Evolutionary conservation across 2,113 vertebrate genomes (phyloP).

Genomic region (Hippocampus mohnikei): DNA sequence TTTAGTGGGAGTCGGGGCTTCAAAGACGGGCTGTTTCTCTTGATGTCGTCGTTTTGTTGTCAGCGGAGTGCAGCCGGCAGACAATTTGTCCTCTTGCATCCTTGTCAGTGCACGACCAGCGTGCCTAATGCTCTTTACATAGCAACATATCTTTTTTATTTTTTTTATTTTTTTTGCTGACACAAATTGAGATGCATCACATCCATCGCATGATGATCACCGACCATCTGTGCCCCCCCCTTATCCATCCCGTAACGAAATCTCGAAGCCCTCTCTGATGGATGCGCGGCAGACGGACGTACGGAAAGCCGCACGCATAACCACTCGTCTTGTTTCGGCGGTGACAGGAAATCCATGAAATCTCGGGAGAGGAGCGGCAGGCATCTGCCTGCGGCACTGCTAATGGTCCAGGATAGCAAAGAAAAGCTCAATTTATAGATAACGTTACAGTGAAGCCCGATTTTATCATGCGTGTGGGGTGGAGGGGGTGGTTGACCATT

Average conservation of each 20-base stretch:
- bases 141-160: slow-evolving; percentile 56
- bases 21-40: slow-evolving; percentile 16
- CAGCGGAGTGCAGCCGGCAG: slow-evolving; percentile 30
- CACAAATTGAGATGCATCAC: slow-evolving; percentile 64
- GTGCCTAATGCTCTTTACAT: slow-evolving; percentile 55
- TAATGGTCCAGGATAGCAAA: slow-evolving; percentile 34
- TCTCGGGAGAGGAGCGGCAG: slow-evolving; percentile 33
- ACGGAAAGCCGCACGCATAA: slow-evolving; percentile 37
- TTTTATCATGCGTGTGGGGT: not conserved
- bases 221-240: slow-evolving; percentile 63
- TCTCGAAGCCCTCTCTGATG: slow-evolving; percentile 52
- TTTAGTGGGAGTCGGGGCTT: not conserved
- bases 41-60: slow-evolving; percentile 10
- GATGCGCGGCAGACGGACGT: slow-evolving; percentile 55
- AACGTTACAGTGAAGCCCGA: not conserved
- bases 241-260: slow-evolving; percentile 34
- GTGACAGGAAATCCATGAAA: slow-evolving; percentile 65
- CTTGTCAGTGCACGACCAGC: slow-evolving; percentile 33
- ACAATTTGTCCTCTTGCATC: slow-evolving; percentile 50
- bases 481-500: not conserved
- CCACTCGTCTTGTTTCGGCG: slow-evolving; percentile 57
- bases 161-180: slow-evolving; percentile 46
- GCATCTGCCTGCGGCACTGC: slow-evolving; percentile 32
- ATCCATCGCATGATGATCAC: slow-evolving; percentile 65
- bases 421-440: slow-evolving; percentile 1